Conservation (phyloP, 2,888 invertebrate species). For the Mimachlamys varia region DNA sequence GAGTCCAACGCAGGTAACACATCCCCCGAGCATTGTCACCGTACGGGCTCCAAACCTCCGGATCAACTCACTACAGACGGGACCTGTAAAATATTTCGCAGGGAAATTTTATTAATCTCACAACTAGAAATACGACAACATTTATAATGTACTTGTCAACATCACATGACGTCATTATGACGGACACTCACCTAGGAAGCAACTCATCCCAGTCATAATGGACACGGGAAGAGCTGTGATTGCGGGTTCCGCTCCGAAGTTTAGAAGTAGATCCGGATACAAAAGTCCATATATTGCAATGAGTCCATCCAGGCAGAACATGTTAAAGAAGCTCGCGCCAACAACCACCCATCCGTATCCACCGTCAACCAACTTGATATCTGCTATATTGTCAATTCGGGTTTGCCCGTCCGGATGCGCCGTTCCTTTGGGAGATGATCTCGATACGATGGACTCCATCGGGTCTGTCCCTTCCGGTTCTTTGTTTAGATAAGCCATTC, state of each 20-base stretch:
- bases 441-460: not conserved
- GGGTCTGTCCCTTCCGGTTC: not conserved
- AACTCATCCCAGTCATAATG: constrained; percentile 54
- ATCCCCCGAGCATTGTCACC: constrained; percentile 57
- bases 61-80: constrained; percentile 55
- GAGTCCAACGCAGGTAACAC: constrained; percentile 53
- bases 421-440: not conserved
- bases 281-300: constrained; percentile 59
- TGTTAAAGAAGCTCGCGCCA: constrained; percentile 57
- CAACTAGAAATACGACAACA: not conserved
- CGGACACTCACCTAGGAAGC: constrained; percentile 56
- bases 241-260: constrained; percentile 54
- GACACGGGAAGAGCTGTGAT: constrained; percentile 63
- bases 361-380: constrained; percentile 50
- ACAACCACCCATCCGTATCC: constrained; percentile 65
- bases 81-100: constrained; percentile 49
- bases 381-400: not conserved
- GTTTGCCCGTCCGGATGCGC: not conserved
- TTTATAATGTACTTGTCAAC: not conserved
- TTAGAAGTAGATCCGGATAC: constrained; percentile 55
- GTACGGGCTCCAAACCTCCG: constrained; percentile 56
- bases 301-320: constrained; percentile 60
- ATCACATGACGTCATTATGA: not conserved
- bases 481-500: not conserved
- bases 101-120: no score